Conservation (phyloP, 1,140 invertebrate species). For the Nephotettix cincticeps region DNA sequence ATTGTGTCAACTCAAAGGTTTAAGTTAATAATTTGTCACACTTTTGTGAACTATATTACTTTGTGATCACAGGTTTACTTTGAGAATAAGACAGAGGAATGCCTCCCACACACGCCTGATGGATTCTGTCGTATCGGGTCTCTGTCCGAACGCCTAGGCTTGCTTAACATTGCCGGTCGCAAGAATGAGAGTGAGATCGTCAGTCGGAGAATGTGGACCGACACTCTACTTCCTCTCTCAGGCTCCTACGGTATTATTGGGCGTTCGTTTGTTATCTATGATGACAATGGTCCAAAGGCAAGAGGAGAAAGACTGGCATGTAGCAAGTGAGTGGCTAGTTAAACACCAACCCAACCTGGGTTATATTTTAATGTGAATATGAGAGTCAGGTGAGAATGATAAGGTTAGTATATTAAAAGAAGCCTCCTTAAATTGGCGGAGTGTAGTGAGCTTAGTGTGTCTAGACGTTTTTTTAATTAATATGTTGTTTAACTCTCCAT, state of each 20-base stretch:
- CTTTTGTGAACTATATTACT: background rate
- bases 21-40: too few species aligned
- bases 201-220: slow-evolving; percentile 77
- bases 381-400: too few species aligned
- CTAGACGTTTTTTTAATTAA: too few species aligned
- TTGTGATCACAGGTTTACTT: slow-evolving; percentile 7
- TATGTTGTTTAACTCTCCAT: too few species aligned
- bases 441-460: too few species aligned
- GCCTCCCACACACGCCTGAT: background rate
- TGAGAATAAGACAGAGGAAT: slow-evolving; percentile 23
- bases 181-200: slow-evolving; percentile 60
- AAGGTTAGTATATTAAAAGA: too few species aligned
- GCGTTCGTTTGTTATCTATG: slow-evolving; percentile 84
- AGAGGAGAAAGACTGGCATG: slow-evolving; percentile 86
- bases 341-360: too few species aligned
- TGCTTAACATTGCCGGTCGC: slow-evolving; percentile 70
- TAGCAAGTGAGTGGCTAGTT: slow-evolving; percentile 72
- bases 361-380: too few species aligned
- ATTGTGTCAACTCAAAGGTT: too few species aligned
- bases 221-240: slow-evolving; percentile 71
- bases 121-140: slow-evolving; percentile 50
- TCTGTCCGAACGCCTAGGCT: slow-evolving; percentile 59
- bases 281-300: slow-evolving; percentile 82
- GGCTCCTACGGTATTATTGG: slow-evolving; percentile 75
- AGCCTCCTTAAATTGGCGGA: too few species aligned